Conservation (phyloP, 2,888 invertebrate species). For the Cheilosia grossa region DNA sequence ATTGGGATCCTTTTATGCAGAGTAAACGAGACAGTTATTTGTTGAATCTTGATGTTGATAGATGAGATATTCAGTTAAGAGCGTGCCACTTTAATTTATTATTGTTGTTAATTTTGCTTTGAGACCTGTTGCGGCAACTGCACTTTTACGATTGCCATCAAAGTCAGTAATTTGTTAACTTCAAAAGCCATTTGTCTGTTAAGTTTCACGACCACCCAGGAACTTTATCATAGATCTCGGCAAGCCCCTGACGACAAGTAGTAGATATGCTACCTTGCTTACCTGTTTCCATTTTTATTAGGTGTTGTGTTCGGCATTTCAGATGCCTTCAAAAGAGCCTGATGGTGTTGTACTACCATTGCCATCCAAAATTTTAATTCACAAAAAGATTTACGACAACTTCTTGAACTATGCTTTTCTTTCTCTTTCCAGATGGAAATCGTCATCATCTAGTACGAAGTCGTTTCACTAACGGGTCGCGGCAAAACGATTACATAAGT, state of each 20-base stretch:
- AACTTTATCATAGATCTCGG: constrained; percentile 39
- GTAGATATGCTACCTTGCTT: constrained; percentile 2
- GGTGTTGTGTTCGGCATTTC: constrained; percentile 33
- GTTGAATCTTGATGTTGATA: constrained; percentile 35
- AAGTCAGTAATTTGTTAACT: too few relatives aligned
- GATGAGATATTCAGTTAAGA: constrained; percentile 24
- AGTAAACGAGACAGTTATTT: neutral
- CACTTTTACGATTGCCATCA: too few relatives aligned
- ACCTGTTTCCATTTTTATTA: neutral
- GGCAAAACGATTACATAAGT: constrained; percentile 30
- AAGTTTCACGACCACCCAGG: constrained; percentile 44
- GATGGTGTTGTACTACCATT: constrained; percentile 10
- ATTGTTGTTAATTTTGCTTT: too few relatives aligned
- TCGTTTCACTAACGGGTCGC: constrained; percentile 11
- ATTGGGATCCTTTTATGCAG: neutral
- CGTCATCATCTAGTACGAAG: constrained; percentile 28
- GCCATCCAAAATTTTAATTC: constrained; percentile 28
- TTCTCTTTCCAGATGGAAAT: constrained; percentile 56
- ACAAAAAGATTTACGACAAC: constrained; percentile 59
- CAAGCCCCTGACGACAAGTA: constrained; percentile 18
- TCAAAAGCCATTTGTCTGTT: too few relatives aligned
- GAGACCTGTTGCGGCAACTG: too few relatives aligned
- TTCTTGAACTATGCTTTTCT: constrained; percentile 37
- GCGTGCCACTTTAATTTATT: neutral
- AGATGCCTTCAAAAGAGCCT: constrained; percentile 1